phyloP scores from a whole-genome alignment of 2,888 invertebrate species.

The Polydrusus pterygomalis region DNA sequence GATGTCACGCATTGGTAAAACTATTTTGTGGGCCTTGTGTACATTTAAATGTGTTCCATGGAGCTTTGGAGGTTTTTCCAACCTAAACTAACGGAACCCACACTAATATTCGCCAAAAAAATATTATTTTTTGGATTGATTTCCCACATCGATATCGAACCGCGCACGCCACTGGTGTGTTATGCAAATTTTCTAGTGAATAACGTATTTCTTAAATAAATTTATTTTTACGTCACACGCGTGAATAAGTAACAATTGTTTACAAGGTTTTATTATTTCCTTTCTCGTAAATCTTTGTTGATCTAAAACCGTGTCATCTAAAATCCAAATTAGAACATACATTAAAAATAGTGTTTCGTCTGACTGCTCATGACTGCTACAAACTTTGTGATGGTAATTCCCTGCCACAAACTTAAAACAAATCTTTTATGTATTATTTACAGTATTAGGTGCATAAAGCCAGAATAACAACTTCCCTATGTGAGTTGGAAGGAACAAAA shows the following conservation, averaged over 20 bases:
- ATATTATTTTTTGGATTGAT: too few species aligned
- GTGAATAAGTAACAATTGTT: background rate
- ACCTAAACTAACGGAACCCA: too few species aligned
- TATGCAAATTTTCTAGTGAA: too few species aligned
- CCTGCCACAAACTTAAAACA: conserved; percentile 1
- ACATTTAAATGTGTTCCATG: too few species aligned
- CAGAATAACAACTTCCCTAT: background rate
- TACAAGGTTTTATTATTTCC: background rate
- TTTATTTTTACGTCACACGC: background rate
- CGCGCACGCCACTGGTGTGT: too few species aligned
- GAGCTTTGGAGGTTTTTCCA: too few species aligned
- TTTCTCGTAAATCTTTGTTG: conserved; percentile 21
- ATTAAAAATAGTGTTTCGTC: conserved; percentile 12
- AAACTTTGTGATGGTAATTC: conserved; percentile 16
- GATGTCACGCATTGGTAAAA: too few species aligned
- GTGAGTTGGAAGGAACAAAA: too few species aligned
- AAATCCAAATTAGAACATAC: conserved; percentile 17
- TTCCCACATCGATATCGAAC: too few species aligned
- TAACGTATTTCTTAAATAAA: background rate
- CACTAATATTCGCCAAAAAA: too few species aligned
- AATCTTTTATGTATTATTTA: conserved; percentile 10
- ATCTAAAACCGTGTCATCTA: conserved; percentile 2
- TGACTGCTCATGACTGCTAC: background rate
- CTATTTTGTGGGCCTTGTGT: too few species aligned
- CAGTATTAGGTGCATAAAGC: conserved; percentile 1